Percentiles rank a stretch among this genome's conserved stretches.
Evolutionary conservation across 2,113 vertebrate species (phyloP).

Genomic region (Scolopax mira): DNA sequence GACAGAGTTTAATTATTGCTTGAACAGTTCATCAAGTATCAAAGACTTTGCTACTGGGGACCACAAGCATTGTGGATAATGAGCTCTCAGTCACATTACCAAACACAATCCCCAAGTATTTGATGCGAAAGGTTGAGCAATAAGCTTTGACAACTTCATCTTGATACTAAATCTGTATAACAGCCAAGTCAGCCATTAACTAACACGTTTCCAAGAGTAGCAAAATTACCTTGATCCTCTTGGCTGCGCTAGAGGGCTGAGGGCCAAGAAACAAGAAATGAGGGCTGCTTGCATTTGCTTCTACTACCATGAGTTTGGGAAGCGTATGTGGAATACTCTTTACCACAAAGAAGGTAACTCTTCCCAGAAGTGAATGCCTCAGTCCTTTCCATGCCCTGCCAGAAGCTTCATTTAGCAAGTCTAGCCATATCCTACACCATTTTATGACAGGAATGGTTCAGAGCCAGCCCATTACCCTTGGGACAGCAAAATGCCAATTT

Average conservation of each 20-base stretch:
- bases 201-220: not conserved
- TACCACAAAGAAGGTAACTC: not conserved
- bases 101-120: not conserved
- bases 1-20: not conserved
- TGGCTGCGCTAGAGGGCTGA: not conserved
- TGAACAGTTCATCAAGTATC: not conserved
- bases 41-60: not conserved
- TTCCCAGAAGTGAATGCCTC: not conserved
- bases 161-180: not conserved
- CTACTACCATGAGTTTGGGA: not conserved
- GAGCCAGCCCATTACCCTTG: not conserved
- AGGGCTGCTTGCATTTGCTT: not conserved
- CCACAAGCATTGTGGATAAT: not conserved
- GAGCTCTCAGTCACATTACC: not conserved
- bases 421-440: not conserved
- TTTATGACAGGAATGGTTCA: not conserved
- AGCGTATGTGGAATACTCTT: fast-evolving
- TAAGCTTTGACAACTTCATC: not conserved
- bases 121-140: not conserved
- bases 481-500: not conserved
- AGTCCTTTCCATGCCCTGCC: not conserved
- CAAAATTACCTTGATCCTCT: not conserved
- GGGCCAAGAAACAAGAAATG: too few species aligned
- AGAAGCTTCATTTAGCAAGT: not conserved
- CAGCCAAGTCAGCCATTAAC: not conserved